Percentiles rank a stretch among this genome's conserved stretches.
These are phyloP conservation scores for Bombylius discolor DNA, from an alignment of 2,888 invertebrate species.

Conservation along the genomic window DNA sequence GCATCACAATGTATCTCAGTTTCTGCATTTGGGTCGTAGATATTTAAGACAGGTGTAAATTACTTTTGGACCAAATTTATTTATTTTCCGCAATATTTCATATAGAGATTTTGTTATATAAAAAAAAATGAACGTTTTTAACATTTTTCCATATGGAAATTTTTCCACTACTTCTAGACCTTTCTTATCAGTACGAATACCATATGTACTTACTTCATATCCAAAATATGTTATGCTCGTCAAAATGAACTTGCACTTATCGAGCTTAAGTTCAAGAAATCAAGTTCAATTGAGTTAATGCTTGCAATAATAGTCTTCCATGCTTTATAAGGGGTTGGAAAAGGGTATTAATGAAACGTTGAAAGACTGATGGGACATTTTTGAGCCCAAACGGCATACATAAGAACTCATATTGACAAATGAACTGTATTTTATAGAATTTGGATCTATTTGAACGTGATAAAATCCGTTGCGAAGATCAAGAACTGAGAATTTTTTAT, in stretches of 20 bases:
- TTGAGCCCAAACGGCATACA: constrained; percentile 11
- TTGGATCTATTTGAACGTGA: constrained; percentile 10
- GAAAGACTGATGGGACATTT: constrained; percentile 9
- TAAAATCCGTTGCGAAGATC: constrained; percentile 14
- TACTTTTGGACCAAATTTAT: neutral
- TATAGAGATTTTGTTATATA: constrained; percentile 2
- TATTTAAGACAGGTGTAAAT: constrained; percentile 4
- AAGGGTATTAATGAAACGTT: constrained; percentile 14
- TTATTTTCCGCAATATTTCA: constrained; percentile 5
- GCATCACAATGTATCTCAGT: constrained; percentile 23
- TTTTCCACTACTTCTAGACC: constrained; percentile 17
- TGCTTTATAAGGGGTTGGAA: constrained; percentile 8
- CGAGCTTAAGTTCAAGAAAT: constrained; percentile 4
- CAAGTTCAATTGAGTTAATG: constrained; percentile 5
- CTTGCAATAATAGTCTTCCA: constrained; percentile 12
- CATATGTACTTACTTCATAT: constrained; percentile 11
- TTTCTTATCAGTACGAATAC: constrained; percentile 13
- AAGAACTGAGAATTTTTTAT: constrained; percentile 10
- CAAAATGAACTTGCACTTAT: constrained; percentile 15
- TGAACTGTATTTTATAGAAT: constrained; percentile 14
- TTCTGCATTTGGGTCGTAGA: constrained; percentile 13
- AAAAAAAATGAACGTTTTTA: constrained; percentile 16
- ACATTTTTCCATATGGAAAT: constrained; percentile 12
- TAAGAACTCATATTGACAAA: constrained; percentile 14
- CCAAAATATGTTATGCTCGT: constrained; percentile 15